Evolutionary conservation across 92 coral and sea anemone species (phyloP).

Genomic region (Palythoa heliodiscus): DNA sequence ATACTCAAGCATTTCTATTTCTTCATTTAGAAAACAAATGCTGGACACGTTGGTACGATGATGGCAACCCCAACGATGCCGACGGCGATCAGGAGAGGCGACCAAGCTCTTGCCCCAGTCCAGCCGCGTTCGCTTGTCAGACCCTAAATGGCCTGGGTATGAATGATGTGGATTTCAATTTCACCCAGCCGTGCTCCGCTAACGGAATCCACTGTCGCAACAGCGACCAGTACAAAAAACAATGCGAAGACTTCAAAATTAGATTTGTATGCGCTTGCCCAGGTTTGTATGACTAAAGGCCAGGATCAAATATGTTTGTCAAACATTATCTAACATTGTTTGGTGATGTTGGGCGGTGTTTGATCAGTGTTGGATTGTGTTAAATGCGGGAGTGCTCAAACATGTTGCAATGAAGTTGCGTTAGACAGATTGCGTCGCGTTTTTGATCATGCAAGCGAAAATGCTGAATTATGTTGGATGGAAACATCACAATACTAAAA

Average conservation of each 20-base stretch:
- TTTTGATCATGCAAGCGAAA: too few relatives aligned
- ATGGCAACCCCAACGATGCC: conserved; percentile 63
- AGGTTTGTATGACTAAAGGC: conserved; percentile 50
- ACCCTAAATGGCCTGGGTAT: conserved; percentile 64
- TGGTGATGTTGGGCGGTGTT: too few relatives aligned
- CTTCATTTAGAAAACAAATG: conserved; percentile 71
- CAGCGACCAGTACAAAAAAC: conserved; percentile 65
- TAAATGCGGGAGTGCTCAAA: too few relatives aligned
- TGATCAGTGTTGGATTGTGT: too few relatives aligned
- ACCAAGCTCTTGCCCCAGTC: conserved; percentile 68
- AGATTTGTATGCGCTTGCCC: conserved; percentile 86
- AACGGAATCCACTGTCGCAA: conserved; percentile 82
- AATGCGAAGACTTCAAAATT: conserved; percentile 91
- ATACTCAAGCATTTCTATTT: background rate
- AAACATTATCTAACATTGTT: too few relatives aligned
- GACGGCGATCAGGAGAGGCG: conserved; percentile 76
- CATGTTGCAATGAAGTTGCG: too few relatives aligned
- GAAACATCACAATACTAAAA: too few relatives aligned
- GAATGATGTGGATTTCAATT: conserved; percentile 72
- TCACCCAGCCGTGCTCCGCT: conserved; percentile 68
- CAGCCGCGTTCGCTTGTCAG: conserved; percentile 81
- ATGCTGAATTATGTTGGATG: too few relatives aligned
- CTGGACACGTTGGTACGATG: conserved; percentile 90
- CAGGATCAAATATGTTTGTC: too few relatives aligned
- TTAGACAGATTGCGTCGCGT: too few relatives aligned